Base-by-base conservation (phyloP, 2,797 vertebrate genomes). In the Sternotherus odoratus region DNA sequence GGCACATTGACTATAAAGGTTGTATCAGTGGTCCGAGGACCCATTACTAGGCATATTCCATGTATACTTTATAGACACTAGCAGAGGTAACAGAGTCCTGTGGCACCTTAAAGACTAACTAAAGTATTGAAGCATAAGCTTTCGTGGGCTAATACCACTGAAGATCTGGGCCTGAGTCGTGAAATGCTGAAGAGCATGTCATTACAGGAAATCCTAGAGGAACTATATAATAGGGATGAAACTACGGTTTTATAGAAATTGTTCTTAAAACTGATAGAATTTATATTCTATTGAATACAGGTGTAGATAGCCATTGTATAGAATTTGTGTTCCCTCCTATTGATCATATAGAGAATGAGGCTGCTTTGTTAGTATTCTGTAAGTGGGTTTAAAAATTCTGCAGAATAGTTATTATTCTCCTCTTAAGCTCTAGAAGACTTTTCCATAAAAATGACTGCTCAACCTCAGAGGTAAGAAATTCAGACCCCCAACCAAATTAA, bases 111-210 rank as follows among this genome's bases (percentile, higher is more conserved):
- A n/a, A n/a, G n/a, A n/a, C n/a, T n/a, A n/a, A n/a, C n/a, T n/a
- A n/a, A n/a, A n/a, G n/a, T n/a, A n/a, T n/a, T n/a, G n/a, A n/a
- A n/a, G n/a, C n/a, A n/a, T n/a, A n/a, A n/a, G n/a, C n/a, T n/a
- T n/a, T n/a, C n/a, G n/a, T n/a, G n/a, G n/a, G n/a, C n/a, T n/a
- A n/a, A 93, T 95, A 26, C 86, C 93, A 94, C 88, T 90, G 87
- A 86, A 95, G 95, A 92, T 94, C 77, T 91, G 95, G 13, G 87
- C 89, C 78, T 94, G 82, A 92, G 91, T 90, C 86, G 93, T 24
- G 56, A 77, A 82, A 63, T 82, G 49, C 77, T 60, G 50, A 92
- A 90, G 63, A 96, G 23, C 78, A 30, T 5, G 51, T 53, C 83
- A 85, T 80, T 93, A 8, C 8, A 46, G 43, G 26, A 43, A 26